phyloP scores from a whole-genome alignment of 2,888 invertebrate genomes.

The Torymus texanus region DNA sequence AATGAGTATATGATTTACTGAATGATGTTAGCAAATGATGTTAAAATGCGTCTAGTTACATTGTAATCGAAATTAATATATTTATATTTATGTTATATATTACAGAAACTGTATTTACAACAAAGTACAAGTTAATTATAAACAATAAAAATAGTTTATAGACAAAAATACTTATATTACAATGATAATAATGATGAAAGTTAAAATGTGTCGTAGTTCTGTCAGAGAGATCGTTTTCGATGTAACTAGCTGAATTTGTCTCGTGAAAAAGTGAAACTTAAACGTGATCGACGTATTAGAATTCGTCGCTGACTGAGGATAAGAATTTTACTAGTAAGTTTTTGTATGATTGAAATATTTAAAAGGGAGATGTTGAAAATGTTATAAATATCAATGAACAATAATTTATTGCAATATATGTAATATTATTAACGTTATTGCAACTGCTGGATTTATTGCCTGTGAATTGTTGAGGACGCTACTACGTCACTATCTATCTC shows the following conservation, averaged over 20 bases:
- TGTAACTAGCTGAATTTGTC: not conserved
- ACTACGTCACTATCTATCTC: not conserved
- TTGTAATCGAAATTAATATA: not conserved
- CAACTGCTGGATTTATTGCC: constrained; percentile 13
- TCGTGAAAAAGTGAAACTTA: not conserved
- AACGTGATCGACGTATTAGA: too few relatives aligned
- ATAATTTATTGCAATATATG: constrained; percentile 2
- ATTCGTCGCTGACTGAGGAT: constrained; percentile 38
- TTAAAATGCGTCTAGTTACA: not conserved
- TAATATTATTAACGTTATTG: not conserved
- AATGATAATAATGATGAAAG: not conserved
- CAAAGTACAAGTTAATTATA: not conserved
- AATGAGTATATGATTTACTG: not conserved
- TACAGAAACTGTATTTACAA: not conserved
- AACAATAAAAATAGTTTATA: not conserved
- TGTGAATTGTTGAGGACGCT: constrained; percentile 26
- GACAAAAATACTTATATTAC: too few relatives aligned
- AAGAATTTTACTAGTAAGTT: constrained; percentile 17
- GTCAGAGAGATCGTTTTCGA: not conserved
- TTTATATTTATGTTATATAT: not conserved
- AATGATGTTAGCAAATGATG: not conserved
- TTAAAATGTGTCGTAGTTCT: not conserved
- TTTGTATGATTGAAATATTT: not conserved
- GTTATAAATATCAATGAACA: not conserved
- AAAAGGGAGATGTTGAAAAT: too few relatives aligned